Evolutionary conservation across 2,888 invertebrate species (phyloP).

Genomic region (Dicycla oo): DNA sequence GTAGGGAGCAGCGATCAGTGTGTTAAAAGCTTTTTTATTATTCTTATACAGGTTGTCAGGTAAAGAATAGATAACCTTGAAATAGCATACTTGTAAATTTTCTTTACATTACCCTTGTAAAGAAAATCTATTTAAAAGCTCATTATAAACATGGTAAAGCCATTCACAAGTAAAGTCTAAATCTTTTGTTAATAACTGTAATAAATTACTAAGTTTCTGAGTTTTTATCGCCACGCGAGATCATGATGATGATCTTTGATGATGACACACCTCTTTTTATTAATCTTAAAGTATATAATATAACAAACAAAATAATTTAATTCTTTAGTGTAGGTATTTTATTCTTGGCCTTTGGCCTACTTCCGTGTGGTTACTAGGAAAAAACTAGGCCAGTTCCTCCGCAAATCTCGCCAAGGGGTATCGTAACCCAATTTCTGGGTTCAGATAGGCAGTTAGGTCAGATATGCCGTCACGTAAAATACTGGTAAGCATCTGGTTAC

Average conservation of each 20-base stretch:
- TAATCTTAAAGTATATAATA: slow-evolving; percentile 13
- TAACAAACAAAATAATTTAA: neutral
- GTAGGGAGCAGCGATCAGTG: no score
- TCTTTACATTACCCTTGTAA: no score
- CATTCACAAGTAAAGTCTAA: neutral
- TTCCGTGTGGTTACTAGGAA: neutral
- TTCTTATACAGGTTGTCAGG: no score
- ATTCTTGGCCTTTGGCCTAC: neutral
- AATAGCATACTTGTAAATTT: no score
- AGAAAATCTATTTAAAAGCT: no score
- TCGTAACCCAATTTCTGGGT: neutral
- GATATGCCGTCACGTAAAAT: neutral
- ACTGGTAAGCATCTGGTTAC: neutral
- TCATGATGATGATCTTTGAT: slow-evolving; percentile 26
- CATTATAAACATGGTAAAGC: neutral
- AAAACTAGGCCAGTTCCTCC: neutral
- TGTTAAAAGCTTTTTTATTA: no score
- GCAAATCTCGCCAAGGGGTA: neutral
- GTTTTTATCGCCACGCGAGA: slow-evolving; percentile 17
- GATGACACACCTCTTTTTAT: slow-evolving; percentile 43
- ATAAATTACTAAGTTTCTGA: neutral
- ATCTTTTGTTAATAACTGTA: neutral
- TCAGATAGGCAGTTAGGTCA: neutral
- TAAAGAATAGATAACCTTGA: no score
- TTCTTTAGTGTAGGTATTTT: neutral